Percentiles rank a stretch among this genome's conserved stretches.
Evolutionary conservation across 2,888 invertebrate genomes (phyloP).

Genomic region (Drosophila leonis): DNA sequence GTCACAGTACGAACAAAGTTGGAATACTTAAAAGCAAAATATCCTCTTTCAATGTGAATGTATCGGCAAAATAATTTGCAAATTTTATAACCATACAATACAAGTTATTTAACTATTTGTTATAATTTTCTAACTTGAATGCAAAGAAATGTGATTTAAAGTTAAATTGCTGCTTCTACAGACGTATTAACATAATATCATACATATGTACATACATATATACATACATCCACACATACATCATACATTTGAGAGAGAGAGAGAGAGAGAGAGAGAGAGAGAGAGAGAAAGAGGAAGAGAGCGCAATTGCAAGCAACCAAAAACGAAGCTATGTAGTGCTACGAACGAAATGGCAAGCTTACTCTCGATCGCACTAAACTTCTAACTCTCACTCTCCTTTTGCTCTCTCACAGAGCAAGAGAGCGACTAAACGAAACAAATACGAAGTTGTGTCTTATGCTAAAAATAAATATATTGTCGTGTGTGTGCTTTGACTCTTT

Average conservation of each 20-base stretch:
- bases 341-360: neutral
- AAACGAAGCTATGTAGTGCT: neutral
- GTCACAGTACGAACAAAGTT: slow-evolving; percentile 36
- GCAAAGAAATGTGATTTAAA: neutral
- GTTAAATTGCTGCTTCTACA: neutral
- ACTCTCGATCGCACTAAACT: neutral
- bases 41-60: slow-evolving; percentile 17
- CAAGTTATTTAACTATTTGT: neutral
- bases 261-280: neutral
- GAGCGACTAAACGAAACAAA: neutral
- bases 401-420: neutral
- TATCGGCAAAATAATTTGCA: neutral
- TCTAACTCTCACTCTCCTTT: neutral
- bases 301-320: neutral
- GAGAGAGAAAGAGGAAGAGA: neutral
- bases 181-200: neutral
- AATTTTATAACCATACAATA: neutral
- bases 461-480: neutral
- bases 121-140: neutral
- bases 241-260: neutral
- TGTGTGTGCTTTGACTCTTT: neutral
- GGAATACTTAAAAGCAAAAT: slow-evolving; percentile 23
- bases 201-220: neutral
- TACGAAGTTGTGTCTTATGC: neutral
- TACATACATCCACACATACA: neutral